These are phyloP conservation scores for Epinotia bilunana DNA, from an alignment of 2,888 invertebrate genomes.

Conservation along the genomic window DNA sequence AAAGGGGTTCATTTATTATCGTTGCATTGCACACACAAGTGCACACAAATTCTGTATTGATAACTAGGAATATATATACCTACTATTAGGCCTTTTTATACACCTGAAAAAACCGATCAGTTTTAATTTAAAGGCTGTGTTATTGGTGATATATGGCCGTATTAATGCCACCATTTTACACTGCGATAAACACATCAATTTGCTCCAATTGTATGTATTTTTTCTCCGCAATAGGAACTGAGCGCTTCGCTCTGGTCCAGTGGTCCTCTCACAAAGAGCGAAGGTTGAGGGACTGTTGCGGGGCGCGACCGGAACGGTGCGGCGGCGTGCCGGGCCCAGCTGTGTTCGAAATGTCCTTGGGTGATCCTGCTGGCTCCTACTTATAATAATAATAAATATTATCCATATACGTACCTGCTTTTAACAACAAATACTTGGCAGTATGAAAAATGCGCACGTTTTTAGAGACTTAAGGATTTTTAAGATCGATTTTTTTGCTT, in stretches of 20 bases:
- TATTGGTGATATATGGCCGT: background rate
- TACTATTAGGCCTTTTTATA: too few relatives aligned
- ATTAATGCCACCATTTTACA: slow-evolving; percentile 8
- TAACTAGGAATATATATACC: too few relatives aligned
- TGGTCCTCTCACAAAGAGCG: slow-evolving; percentile 43
- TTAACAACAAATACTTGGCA: too few relatives aligned
- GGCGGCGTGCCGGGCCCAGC: slow-evolving; percentile 13
- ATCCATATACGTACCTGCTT: too few relatives aligned
- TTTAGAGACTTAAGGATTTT: too few relatives aligned
- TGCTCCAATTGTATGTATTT: background rate
- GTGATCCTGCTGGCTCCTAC: background rate
- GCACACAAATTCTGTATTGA: too few relatives aligned
- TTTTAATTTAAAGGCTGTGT: too few relatives aligned
- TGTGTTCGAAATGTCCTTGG: background rate
- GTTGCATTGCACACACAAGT: too few relatives aligned
- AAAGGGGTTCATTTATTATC: too few relatives aligned
- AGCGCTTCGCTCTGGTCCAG: slow-evolving; percentile 51
- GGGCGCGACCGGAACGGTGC: slow-evolving; percentile 57
- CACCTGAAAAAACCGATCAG: too few relatives aligned
- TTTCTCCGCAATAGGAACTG: slow-evolving; percentile 9
- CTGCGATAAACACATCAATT: background rate
- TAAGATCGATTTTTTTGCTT: too few relatives aligned
- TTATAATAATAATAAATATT: background rate
- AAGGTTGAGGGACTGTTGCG: slow-evolving; percentile 57
- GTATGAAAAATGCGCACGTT: too few relatives aligned